These are phyloP conservation scores for Cryptocephalus primarius DNA, from an alignment of 2,888 invertebrate species.

Conservation along the genomic window DNA sequence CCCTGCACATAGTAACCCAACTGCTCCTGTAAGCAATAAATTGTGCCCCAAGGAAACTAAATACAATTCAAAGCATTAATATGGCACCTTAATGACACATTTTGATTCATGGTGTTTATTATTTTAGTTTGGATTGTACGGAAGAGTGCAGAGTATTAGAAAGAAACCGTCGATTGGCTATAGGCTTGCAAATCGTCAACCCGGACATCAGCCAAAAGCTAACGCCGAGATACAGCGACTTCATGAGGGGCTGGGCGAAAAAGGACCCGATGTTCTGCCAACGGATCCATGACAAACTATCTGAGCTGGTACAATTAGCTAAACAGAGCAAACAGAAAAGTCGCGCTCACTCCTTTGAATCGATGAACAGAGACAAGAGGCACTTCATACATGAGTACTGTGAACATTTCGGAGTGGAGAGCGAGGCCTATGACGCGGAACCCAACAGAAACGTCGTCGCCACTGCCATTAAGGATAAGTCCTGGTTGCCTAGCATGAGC, in stretches of 20 bases:
- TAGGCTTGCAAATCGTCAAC: constrained; percentile 86
- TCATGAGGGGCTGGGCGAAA: constrained; percentile 70
- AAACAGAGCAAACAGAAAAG: constrained; percentile 57
- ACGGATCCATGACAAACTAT: constrained; percentile 70
- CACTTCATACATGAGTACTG: constrained; percentile 90
- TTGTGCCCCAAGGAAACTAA: too few species aligned
- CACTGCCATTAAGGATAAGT: constrained; percentile 60
- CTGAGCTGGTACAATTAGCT: constrained; percentile 75
- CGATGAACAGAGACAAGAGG: constrained; percentile 88
- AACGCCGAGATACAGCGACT: constrained; percentile 78
- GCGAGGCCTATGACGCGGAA: constrained; percentile 89
- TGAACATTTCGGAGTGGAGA: constrained; percentile 88
- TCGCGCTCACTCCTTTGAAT: constrained; percentile 70
- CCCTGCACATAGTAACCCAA: too few species aligned
- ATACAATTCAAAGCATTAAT: too few species aligned
- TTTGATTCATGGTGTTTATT: neutral
- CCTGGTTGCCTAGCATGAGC: constrained; percentile 83
- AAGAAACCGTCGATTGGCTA: constrained; percentile 77
- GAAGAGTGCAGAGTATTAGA: constrained; percentile 83
- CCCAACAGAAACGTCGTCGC: constrained; percentile 94
- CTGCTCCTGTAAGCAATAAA: too few species aligned
- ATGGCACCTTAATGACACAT: too few species aligned
- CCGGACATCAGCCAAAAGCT: constrained; percentile 73
- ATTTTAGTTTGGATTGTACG: constrained; percentile 72
- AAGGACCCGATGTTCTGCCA: constrained; percentile 72